Evolutionary conservation across 1,140 invertebrate species (phyloP).

Genomic region (Agrilus planipennis): DNA sequence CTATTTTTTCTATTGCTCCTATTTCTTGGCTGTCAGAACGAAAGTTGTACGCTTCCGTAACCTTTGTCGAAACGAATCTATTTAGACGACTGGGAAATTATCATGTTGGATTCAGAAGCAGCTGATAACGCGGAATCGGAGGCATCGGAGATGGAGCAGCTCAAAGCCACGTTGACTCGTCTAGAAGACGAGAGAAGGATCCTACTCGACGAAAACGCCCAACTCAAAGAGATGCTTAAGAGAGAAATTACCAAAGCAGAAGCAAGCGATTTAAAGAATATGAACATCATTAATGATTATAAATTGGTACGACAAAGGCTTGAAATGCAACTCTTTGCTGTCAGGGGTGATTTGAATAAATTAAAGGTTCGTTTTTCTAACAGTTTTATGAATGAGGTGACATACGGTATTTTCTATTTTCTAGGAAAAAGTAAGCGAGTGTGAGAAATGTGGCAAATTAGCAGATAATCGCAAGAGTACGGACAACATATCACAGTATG

Average conservation of each 20-base stretch:
- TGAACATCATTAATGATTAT: constrained; percentile 76
- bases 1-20: no score
- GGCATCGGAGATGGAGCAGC: constrained; percentile 63
- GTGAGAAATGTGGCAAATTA: constrained; percentile 39
- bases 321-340: constrained; percentile 67
- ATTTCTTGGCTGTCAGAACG: constrained; percentile 2
- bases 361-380: constrained; percentile 40
- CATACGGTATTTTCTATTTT: no score
- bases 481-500: constrained; percentile 25
- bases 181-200: constrained; percentile 75
- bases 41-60: constrained; percentile 16
- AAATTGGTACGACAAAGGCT: constrained; percentile 84
- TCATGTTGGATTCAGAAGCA: constrained; percentile 41
- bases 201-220: constrained; percentile 61
- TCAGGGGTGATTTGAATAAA: constrained; percentile 44
- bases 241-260: constrained; percentile 66
- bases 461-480: constrained; percentile 22
- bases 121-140: constrained; percentile 71
- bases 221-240: constrained; percentile 77
- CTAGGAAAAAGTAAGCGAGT: constrained; percentile 43
- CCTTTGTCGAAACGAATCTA: no score
- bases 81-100: constrained; percentile 34
- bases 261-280: constrained; percentile 56
- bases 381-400: not conserved
- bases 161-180: constrained; percentile 59